Evolutionary conservation across 2,113 vertebrate genomes (phyloP), one percentile per base, ranked within the genome.

Genomic region (Eubucco bourcierii): DNA sequence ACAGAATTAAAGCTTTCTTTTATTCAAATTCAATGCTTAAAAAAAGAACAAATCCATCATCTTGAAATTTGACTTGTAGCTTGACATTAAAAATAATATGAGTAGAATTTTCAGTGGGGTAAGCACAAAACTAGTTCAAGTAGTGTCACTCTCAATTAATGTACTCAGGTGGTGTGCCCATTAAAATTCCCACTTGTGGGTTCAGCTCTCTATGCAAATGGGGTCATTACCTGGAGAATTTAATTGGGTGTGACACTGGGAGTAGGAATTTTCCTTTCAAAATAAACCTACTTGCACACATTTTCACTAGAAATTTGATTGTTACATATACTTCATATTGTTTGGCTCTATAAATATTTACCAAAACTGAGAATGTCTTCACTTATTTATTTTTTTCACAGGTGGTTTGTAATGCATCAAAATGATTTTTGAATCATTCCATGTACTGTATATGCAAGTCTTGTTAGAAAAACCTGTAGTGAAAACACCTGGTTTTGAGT

Each of bases 121-220:
- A 98, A 98, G 98, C 97, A 97, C 97, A 98, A 98, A 98, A 98
- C 97, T 97, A 98, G 98, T 98, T 99, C 98, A 98, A 98, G 97
- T 98, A 97, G 98, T 98, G 98, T 99, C 98, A 98, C 98, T 98
- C 98, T 98, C 98, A 98, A 99, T 99, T 98, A 98, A 98, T 98
- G 97, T 98, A 98, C 97, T 98, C 98, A 98, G 98, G 98, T 99
- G 98, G 98, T 98, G 97, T 98, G 98, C 98, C 98, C 98, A 98
- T 99, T 99, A 98, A 98, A 98, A 98, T 98, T 97, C 98, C 97
- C 98, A 98, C 98, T 98, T 98, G 97, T 98, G 97, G 98, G 98
- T 98, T 98, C 97, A 94, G 97, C 98, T 98, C 98, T 97, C 98
- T 98, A 98, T 98, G 98, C 98, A 98, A 99, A 99, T 98, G 97